These are phyloP conservation scores for Chrosomus eos DNA, from an alignment of 2,797 vertebrate genomes.

Conservation along the genomic window DNA sequence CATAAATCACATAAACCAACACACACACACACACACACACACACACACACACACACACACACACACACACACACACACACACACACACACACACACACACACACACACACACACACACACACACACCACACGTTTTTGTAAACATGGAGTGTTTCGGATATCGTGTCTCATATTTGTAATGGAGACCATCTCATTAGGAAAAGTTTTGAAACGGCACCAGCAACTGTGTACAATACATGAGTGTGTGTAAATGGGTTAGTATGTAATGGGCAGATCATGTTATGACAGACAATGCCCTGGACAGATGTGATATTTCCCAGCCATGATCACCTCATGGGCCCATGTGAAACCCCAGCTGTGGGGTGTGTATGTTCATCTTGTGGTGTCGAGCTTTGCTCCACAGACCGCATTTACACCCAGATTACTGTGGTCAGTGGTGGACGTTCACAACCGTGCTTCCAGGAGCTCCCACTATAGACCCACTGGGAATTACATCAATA, in stretches of 20 bases:
- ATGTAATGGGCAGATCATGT: not conserved
- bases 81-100: not conserved
- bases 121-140: not conserved
- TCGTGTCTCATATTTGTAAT: not conserved
- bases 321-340: not conserved
- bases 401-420: not conserved
- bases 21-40: no score
- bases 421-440: not conserved
- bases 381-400: constrained; percentile 2
- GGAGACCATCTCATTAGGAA: not conserved
- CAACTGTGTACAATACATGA: not conserved
- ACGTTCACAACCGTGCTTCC: not conserved
- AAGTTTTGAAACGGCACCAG: not conserved
- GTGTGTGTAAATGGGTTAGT: not conserved
- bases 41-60: no score
- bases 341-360: not conserved
- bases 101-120: not conserved
- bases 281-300: not conserved
- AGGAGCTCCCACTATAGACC: not conserved
- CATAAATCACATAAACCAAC: no score
- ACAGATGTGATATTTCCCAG: not conserved
- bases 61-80: no score
- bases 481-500: not conserved
- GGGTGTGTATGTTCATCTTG: not conserved
- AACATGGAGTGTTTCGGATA: not conserved